Conservation (phyloP, 2,888 invertebrate species). For the Dorcus hopei region DNA sequence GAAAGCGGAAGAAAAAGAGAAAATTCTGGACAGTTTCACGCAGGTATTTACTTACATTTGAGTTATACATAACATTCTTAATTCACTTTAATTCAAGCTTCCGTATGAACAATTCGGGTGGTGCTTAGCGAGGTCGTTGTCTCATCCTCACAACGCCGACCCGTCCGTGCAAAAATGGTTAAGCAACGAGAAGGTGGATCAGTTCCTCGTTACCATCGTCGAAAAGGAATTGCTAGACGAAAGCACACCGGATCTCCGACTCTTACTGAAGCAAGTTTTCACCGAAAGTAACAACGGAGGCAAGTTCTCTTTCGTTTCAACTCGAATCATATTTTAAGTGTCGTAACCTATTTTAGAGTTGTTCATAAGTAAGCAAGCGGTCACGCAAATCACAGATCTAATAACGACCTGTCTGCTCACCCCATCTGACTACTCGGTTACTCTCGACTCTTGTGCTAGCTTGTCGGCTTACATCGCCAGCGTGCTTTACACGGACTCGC, state of each 20-base stretch:
- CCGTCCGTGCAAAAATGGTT: constrained; percentile 51
- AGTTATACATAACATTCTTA: background rate
- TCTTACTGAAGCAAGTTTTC: constrained; percentile 42
- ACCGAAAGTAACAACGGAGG: constrained; percentile 47
- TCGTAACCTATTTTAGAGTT: constrained; percentile 44
- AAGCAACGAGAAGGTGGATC: constrained; percentile 44
- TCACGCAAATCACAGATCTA: constrained; percentile 46
- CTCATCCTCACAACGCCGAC: constrained; percentile 49
- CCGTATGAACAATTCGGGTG: constrained; percentile 45
- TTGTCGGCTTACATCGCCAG: constrained; percentile 55
- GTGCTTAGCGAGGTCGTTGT: constrained; percentile 49
- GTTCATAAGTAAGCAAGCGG: constrained; percentile 45
- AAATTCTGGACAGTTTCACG: constrained; percentile 55
- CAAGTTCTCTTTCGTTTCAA: constrained; percentile 27
- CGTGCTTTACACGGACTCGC: constrained; percentile 50
- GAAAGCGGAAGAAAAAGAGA: constrained; percentile 53
- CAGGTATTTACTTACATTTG: constrained; percentile 47
- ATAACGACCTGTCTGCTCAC: constrained; percentile 43
- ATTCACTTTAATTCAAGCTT: constrained; percentile 8
- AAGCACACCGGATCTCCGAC: constrained; percentile 38
- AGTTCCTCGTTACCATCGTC: constrained; percentile 46
- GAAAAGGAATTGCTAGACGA: constrained; percentile 39
- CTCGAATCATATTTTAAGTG: background rate
- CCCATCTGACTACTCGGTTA: constrained; percentile 32
- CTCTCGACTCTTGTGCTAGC: constrained; percentile 53